Base-by-base conservation (phyloP, 2,113 vertebrate species). In the Dunckerocampus dactyliophorus region DNA sequence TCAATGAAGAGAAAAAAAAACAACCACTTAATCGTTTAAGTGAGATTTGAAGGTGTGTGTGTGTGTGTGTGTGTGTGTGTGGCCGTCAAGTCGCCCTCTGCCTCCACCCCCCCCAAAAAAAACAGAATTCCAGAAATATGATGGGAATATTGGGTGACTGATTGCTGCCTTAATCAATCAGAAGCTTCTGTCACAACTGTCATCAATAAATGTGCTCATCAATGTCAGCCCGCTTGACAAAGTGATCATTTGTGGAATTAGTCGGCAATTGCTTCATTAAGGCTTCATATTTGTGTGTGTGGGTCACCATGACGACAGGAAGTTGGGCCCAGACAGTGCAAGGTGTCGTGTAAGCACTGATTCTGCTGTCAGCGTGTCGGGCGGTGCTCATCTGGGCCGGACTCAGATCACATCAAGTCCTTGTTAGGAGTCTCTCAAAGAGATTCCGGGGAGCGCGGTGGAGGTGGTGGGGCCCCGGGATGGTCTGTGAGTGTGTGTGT, bases 291-390 rank as follows among this genome's bases (percentile, higher is more conserved):
- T 0, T 10, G 11, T 51, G 49, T 51, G 20, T 22, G 3, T 6
- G 39, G 42, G 54, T 46, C 14, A 12, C 42, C n/a, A 54, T 76
- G 76, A 62, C 21, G 62, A 74, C 76, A 67, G 82, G 78, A 80
- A 81, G 74, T 69, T 17, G 6, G 56, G 57, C 58, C 3, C 63
- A 65, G 78, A 67, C 80, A 62, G 70, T 77, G 71, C 67, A 71
- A 81, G 85, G 77, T 74, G 80, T 78, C 76, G 67, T 79, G 79
- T 82, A 77, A 77, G 78, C 47, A 42, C 81, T 85, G 85, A 88
- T 88, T 85, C 85, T 82, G 70, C 87, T 86, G 85, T 87, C 85
- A 87, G 85, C 81, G 81, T 87, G 86, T 85, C 82, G 84, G 84
- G 59, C 81, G 53, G 82, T 78, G 81, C 87, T 88, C 85, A 85